Evolutionary conservation across 2,797 vertebrate genomes (phyloP), one percentile per base, ranked within the genome.

Genomic region (Pteropus rufus): DNA sequence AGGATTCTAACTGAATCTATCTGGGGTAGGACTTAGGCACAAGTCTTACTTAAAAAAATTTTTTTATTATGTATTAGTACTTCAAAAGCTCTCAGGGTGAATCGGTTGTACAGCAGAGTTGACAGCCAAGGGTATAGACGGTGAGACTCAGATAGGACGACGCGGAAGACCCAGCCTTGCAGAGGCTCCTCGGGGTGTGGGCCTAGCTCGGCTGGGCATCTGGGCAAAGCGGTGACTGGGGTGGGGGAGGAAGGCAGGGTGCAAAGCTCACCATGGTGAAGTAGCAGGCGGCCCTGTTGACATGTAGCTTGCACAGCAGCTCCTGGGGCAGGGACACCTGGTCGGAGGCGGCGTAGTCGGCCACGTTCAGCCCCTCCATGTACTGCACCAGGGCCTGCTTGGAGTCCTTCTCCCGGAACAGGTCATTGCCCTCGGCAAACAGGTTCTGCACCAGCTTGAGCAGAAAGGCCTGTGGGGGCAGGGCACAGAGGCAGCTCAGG

Each of bases 391-490:
- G 98, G 0, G 99, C 99, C 95, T 99, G 99, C 92, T 99, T 99
- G 97, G 99, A 99, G 94, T 99, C 99, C 76, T 99, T 99, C 87
- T 99, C 99, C 77, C 99, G 98, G 97, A 99, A 99, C 90, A 99
- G 99, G 26, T 99, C 98, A 96, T 99, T 99, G 93, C 99, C 99
- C 97, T 99, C 99, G 24, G 99, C 99, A 97, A 99, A 99, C 97
- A 99, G 98, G 98, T 99, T 99, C 97, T 99, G 99, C 90, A 99
- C 99, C 97, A 99, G 98, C 98, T 99, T 99, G 97, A 99, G 99
- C 98, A 99, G 98, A 98, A 99, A 99, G 54, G 98, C 98, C 99
- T 99, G 90, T 16, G 18, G 58, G 26, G n/a, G 34, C 0, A 39
- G 77, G 70, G 54, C 0, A 1, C 19, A 3, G 4, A 34, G 19